Evolutionary conservation across 1,140 invertebrate genomes (phyloP).

Genomic region (Zaprionus inermis): DNA sequence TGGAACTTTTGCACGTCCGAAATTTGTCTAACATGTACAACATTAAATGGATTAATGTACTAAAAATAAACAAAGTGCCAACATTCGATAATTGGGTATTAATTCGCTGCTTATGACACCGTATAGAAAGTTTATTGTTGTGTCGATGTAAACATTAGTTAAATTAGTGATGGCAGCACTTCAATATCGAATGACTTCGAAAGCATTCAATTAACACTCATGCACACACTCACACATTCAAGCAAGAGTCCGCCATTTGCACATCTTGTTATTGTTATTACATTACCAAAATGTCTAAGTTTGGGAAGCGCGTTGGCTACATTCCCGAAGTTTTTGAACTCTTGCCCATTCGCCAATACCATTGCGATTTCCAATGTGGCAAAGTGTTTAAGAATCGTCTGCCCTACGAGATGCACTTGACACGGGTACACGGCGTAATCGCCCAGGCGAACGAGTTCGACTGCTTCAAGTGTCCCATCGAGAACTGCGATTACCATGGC

Average conservation of each 20-base stretch:
- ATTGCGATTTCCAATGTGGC: slow-evolving; percentile 24
- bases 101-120: neutral
- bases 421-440: slow-evolving; percentile 5
- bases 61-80: neutral
- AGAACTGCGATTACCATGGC: neutral
- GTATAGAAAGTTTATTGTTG: neutral
- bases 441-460: neutral
- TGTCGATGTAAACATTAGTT: neutral
- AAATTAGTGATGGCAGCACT: slow-evolving; percentile 5
- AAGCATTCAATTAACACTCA: neutral
- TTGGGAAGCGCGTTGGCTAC: neutral
- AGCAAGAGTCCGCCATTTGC: neutral
- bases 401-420: slow-evolving; percentile 36
- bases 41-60: neutral
- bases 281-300: slow-evolving; percentile 9
- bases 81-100: neutral
- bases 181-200: neutral
- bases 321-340: slow-evolving; percentile 22
- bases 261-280: neutral
- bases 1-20: neutral
- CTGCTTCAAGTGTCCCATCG: neutral
- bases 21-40: neutral
- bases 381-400: slow-evolving; percentile 39
- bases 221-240: neutral
- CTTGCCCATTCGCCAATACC: slow-evolving; percentile 23